Evolutionary conservation across 2,888 invertebrate genomes (phyloP).

Genomic region (Ichneumoninae sp.): DNA sequence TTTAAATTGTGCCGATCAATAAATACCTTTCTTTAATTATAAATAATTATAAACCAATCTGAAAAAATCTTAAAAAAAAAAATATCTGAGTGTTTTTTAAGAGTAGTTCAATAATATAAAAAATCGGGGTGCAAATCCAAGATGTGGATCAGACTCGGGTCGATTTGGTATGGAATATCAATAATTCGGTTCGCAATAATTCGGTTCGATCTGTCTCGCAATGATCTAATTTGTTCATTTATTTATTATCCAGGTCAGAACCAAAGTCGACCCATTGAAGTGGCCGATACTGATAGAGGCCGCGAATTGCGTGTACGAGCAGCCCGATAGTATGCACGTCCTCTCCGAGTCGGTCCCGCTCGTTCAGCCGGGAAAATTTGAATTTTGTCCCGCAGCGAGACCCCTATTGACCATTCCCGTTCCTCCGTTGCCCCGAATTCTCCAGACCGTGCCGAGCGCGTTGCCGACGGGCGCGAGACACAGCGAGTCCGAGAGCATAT

Average conservation of each 20-base stretch:
- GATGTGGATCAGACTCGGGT: too few relatives aligned
- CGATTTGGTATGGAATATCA: too few relatives aligned
- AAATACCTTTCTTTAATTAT: too few relatives aligned
- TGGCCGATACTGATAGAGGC: conserved; percentile 93
- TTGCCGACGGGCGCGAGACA: conserved; percentile 62
- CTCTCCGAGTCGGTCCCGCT: conserved; percentile 58
- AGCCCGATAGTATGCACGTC: conserved; percentile 80
- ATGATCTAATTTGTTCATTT: not conserved
- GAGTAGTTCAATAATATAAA: too few relatives aligned
- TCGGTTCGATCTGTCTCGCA: not conserved
- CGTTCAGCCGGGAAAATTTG: conserved; percentile 65
- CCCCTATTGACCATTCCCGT: conserved; percentile 89
- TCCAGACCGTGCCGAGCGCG: conserved; percentile 81
- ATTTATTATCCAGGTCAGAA: conserved; percentile 88
- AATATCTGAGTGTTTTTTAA: too few relatives aligned
- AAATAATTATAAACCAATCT: too few relatives aligned
- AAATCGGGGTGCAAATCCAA: too few relatives aligned
- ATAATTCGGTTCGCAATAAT: not conserved
- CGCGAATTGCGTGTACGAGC: conserved; percentile 71
- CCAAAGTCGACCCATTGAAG: conserved; percentile 91
- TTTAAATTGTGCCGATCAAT: too few relatives aligned
- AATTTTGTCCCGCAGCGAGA: conserved; percentile 87
- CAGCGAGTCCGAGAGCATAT: conserved; percentile 77
- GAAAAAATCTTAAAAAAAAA: too few relatives aligned
- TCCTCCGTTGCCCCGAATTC: conserved; percentile 89